Percentiles rank a stretch among this genome's conserved stretches.
Conservation (phyloP, 2,113 vertebrate genomes). For the Saccopteryx bilineata region DNA sequence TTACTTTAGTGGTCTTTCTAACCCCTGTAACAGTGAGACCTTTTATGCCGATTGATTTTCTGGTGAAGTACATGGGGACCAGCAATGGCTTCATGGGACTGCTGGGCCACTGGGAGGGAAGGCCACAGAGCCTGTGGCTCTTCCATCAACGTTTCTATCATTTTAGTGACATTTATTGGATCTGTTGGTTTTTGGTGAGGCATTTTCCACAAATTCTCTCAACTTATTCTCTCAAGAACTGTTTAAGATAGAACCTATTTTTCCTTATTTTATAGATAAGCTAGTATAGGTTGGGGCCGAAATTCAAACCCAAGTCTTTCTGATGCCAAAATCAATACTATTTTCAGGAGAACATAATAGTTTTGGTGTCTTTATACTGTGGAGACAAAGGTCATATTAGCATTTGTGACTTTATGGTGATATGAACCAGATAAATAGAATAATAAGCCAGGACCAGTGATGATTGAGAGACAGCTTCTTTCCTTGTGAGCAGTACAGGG, state of each 20-base stretch:
- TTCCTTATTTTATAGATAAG: constrained; percentile 25
- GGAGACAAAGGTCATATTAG: background rate
- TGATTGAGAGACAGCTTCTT: background rate
- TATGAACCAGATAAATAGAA: background rate
- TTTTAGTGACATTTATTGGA: background rate
- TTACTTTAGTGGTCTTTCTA: background rate
- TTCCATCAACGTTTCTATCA: background rate
- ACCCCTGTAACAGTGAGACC: background rate
- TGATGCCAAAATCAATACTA: background rate
- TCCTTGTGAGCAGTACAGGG: background rate
- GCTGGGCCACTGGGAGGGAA: background rate
- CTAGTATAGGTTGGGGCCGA: background rate
- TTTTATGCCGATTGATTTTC: background rate
- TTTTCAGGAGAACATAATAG: background rate
- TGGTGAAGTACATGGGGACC: background rate
- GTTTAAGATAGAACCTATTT: background rate
- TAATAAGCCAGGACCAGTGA: background rate
- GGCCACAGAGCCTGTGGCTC: background rate
- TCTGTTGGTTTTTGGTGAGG: background rate
- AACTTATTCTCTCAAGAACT: background rate
- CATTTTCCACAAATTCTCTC: background rate
- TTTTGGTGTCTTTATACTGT: background rate
- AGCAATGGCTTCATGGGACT: background rate
- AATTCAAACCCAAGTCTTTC: background rate
- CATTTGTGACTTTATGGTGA: constrained; percentile 9